Evolutionary conservation across 2,888 invertebrate genomes (phyloP), one percentile per base, ranked within the genome.

Genomic region (Apodemia mormo): DNA sequence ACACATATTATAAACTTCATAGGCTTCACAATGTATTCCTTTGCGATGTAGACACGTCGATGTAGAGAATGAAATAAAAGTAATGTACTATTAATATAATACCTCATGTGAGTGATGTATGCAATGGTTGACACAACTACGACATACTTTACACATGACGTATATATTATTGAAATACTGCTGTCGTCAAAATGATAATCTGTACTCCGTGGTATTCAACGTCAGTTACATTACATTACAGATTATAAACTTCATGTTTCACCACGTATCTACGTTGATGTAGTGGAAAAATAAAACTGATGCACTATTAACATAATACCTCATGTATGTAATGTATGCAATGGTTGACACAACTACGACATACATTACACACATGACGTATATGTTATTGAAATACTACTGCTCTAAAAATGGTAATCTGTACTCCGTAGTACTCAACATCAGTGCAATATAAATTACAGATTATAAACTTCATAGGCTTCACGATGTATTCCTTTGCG

Each of bases 311-410:
- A 54, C 2, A 54, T 54, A 22, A 54, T 14, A 54, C 52, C 52
- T 54, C 52, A 22, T 54, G 52, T 54, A 8, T 54, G 52, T 54
- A 54, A 54, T 22, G 52, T 54, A 54, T 54, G 52, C 8, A 54
- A 54, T 54, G 22, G 52, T 54, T 54, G 52, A 54, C 52, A 54
- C 52, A 54, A 54, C 52, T 54, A 54, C 52, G 52, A 54, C 52
- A 54, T 54, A 54, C 52, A 54, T 54, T 22, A 54, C 52, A 22
- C 52, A 54, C 52, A 22, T 22, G 52, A 54, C 52, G 52, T 54
- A 49, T 14, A 49, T 54, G n/a, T 54, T 54, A 54, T n/a, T 1
- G 4, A 12, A 45, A 9, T 2, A 40, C 40, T 40, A 7, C 40
- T 2, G 45, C 45, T n/a, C n/a, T n/a, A n/a, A 52, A 52, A 52